These are phyloP conservation scores for Coleophora flavipennella DNA, from an alignment of 2,888 invertebrate genomes.

Conservation along the genomic window DNA sequence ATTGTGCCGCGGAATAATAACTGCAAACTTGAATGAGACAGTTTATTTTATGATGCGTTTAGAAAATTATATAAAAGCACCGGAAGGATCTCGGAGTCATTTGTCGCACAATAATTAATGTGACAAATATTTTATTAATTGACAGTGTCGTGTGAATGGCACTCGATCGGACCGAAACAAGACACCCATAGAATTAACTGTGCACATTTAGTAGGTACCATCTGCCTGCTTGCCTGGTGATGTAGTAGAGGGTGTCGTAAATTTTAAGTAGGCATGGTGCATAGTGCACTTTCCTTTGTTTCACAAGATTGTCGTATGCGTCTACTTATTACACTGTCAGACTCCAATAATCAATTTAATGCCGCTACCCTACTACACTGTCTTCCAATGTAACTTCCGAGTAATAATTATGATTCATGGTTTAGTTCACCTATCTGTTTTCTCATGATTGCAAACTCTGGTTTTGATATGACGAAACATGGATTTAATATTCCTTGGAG, in stretches of 20 bases:
- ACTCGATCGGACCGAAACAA: slow-evolving; percentile 44
- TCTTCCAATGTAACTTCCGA: too few relatives aligned
- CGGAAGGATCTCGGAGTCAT: slow-evolving; percentile 39
- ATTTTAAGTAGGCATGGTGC: too few relatives aligned
- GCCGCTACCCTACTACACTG: too few relatives aligned
- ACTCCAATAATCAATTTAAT: too few relatives aligned
- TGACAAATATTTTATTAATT: slow-evolving; percentile 67
- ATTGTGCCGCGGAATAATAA: slow-evolving; percentile 51
- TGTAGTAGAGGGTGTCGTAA: not conserved
- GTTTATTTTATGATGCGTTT: slow-evolving; percentile 35
- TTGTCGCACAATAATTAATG: slow-evolving; percentile 51
- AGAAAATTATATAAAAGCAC: slow-evolving; percentile 20
- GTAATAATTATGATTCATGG: too few relatives aligned
- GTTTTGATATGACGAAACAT: too few relatives aligned
- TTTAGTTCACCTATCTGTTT: too few relatives aligned
- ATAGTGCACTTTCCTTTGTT: too few relatives aligned
- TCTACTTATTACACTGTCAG: too few relatives aligned
- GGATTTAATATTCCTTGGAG: too few relatives aligned
- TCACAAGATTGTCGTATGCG: too few relatives aligned
- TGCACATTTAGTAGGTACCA: slow-evolving; percentile 16
- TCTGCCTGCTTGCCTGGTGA: slow-evolving; percentile 22
- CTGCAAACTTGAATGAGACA: slow-evolving; percentile 27
- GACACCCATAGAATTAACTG: slow-evolving; percentile 46
- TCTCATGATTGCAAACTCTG: too few relatives aligned
- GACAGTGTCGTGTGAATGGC: slow-evolving; percentile 32